A percentile compares a stretch with the other conserved stretches of the same genome.
Conservation (phyloP, 1,140 invertebrate species). For the Himalopsyche phryganea region DNA sequence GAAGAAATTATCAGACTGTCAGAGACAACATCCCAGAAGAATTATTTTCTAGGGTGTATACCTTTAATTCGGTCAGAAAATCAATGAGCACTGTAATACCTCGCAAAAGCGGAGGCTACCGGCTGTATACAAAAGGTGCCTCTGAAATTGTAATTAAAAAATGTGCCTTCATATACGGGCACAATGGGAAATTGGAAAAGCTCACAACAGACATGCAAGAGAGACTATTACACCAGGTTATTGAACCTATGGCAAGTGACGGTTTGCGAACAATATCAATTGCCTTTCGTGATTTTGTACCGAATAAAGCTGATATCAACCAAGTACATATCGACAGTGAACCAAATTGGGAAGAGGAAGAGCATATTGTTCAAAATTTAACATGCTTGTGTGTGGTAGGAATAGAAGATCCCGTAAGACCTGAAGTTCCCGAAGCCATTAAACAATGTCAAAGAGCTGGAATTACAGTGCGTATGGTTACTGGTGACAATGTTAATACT, state of each 20-base stretch:
- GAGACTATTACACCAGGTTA: conserved; percentile 71
- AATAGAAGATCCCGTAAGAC: conserved; percentile 84
- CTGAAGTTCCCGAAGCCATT: conserved; percentile 80
- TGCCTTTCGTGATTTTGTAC: conserved; percentile 74
- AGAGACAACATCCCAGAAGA: conserved; percentile 75
- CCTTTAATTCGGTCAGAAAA: conserved; percentile 86
- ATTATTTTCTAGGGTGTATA: conserved; percentile 77
- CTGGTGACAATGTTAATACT: conserved; percentile 88
- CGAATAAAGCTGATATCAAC: conserved; percentile 67
- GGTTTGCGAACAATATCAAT: conserved; percentile 82
- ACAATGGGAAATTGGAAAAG: conserved; percentile 66
- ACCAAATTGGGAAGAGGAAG: conserved; percentile 87
- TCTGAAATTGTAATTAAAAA: conserved; percentile 34
- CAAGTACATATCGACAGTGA: conserved; percentile 68
- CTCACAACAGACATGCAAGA: conserved; percentile 75
- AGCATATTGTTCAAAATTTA: conserved; percentile 67
- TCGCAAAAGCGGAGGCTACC: conserved; percentile 63
- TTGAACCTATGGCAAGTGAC: conserved; percentile 86
- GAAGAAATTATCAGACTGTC: conserved; percentile 73
- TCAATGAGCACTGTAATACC: conserved; percentile 84
- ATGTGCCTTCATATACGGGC: conserved; percentile 76
- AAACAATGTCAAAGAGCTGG: conserved; percentile 77
- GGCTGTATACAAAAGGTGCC: conserved; percentile 84
- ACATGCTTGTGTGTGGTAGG: conserved; percentile 81
- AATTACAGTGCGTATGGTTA: conserved; percentile 88